A percentile compares a stretch with the other conserved stretches of the same genome.
Evolutionary conservation across 2,797 vertebrate species (phyloP).

Genomic region (Scleropages formosus): DNA sequence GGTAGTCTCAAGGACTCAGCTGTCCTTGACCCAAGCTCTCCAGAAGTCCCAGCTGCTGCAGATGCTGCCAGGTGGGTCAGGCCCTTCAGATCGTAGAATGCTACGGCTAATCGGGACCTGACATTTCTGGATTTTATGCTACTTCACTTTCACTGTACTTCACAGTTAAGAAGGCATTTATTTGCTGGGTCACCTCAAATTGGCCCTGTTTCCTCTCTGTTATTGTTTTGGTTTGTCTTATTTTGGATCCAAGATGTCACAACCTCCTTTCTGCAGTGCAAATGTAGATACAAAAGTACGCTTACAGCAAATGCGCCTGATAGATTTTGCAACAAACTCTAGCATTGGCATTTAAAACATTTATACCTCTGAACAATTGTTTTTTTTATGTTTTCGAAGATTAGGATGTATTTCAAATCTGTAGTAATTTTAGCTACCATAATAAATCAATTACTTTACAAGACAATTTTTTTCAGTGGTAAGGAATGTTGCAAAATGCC

Average conservation of each 20-base stretch:
- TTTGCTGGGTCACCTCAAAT: neutral
- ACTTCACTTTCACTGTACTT: neutral
- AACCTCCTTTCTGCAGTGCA: conserved; percentile 1
- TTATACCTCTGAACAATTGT: no score
- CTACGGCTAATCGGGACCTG: neutral
- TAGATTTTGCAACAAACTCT: no score
- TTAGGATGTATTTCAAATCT: no score
- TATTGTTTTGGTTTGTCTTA: conserved; percentile 8
- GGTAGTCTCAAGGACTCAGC: neutral
- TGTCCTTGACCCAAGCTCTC: neutral
- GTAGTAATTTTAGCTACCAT: neutral
- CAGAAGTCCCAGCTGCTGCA: neutral
- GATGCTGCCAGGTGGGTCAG: neutral
- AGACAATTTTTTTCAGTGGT: neutral
- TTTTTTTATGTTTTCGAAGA: no score
- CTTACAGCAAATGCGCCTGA: neutral
- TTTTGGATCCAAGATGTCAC: neutral
- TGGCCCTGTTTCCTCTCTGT: neutral
- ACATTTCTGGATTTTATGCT: conserved; percentile 5
- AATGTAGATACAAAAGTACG: neutral
- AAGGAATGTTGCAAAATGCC: neutral
- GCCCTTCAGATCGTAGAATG: neutral
- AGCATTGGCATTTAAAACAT: no score
- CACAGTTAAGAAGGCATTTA: neutral
- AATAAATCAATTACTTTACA: neutral